Percentiles rank a stretch among this genome's conserved stretches.
phyloP scores from a whole-genome alignment of 37 sponge, comb jelly and placozoan species.

The Oopsacas minuta region DNA sequence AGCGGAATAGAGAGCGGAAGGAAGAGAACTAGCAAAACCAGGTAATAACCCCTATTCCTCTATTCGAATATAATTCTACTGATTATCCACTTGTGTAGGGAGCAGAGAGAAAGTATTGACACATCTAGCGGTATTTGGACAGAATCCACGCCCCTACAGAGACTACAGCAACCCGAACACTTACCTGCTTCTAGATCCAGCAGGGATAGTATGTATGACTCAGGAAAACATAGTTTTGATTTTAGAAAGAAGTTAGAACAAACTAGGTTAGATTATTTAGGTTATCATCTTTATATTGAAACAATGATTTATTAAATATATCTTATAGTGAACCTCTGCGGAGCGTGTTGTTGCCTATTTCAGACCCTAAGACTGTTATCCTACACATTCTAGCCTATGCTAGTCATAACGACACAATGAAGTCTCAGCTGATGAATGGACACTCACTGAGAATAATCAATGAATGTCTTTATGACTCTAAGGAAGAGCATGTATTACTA shows the following conservation, averaged over 20 bases:
- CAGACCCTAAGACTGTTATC: not conserved
- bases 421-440: not conserved
- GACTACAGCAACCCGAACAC: not conserved
- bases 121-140: not conserved
- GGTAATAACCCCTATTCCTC: too few species aligned
- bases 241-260: not conserved
- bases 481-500: not conserved
- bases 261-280: not conserved
- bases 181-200: not conserved
- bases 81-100: too few species aligned
- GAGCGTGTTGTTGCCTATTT: not conserved
- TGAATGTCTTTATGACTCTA: slow-evolving; percentile 5
- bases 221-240: not conserved
- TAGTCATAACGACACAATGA: not conserved
- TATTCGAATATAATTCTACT: too few species aligned
- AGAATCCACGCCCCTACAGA: not conserved
- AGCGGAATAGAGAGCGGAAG: not conserved
- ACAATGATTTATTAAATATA: not conserved
- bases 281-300: not conserved
- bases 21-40: not conserved
- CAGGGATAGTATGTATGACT: not conserved
- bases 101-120: not conserved
- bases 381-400: not conserved
- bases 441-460: not conserved
- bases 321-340: not conserved